Percentiles rank a stretch among this genome's conserved stretches.
Evolutionary conservation across 92 coral and sea anemone species (phyloP).

Genomic region (Muricea muricata): DNA sequence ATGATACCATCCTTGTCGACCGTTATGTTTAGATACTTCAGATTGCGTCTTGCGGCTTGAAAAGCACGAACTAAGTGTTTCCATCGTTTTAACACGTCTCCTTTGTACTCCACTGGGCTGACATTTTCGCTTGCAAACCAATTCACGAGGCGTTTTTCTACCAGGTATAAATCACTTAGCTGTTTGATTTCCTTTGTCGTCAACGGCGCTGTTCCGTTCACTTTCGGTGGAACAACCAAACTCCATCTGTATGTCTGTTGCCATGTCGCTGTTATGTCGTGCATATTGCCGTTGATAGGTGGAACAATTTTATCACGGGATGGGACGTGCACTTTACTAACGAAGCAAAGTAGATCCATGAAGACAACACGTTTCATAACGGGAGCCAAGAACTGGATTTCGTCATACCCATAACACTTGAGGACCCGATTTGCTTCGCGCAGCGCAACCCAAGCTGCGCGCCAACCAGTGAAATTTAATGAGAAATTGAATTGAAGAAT

Average conservation of each 20-base stretch:
- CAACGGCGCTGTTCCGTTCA: constrained; percentile 27
- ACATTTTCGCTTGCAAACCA: constrained; percentile 64
- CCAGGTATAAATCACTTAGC: constrained; percentile 28
- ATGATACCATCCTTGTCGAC: neutral
- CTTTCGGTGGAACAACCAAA: constrained; percentile 40
- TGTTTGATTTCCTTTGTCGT: constrained; percentile 18
- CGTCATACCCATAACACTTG: neutral
- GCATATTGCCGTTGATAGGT: constrained; percentile 17
- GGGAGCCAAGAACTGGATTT: neutral
- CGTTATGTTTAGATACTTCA: constrained; percentile 10
- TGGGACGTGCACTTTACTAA: neutral
- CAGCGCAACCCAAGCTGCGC: constrained; percentile 63
- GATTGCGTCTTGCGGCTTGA: neutral
- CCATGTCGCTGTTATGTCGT: constrained; percentile 48
- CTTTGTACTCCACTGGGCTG: constrained; percentile 20
- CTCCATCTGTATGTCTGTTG: constrained; percentile 58
- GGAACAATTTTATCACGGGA: constrained; percentile 58
- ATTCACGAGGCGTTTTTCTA: constrained; percentile 61
- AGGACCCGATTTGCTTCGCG: constrained; percentile 26
- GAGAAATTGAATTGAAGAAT: neutral
- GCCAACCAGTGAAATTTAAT: constrained; percentile 61
- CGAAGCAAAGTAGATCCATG: constrained; percentile 53
- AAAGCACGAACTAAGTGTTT: constrained; percentile 19
- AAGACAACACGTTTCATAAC: neutral
- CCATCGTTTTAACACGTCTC: constrained; percentile 56